Conservation (phyloP, 2,888 invertebrate species). For the Tetheella fluctuosa region DNA sequence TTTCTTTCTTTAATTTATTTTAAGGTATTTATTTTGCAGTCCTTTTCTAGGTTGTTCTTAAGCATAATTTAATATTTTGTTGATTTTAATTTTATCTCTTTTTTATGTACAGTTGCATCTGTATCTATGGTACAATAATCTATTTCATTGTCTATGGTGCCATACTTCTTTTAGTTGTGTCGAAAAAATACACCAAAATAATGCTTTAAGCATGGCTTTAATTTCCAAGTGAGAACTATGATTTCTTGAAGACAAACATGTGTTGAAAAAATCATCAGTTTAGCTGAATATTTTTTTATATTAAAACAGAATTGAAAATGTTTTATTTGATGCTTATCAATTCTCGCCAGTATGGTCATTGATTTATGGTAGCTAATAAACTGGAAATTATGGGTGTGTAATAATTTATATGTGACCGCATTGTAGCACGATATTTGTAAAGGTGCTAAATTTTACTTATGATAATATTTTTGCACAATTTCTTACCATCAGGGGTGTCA, state of each 20-base stretch:
- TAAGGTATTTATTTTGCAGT: conserved; percentile 10
- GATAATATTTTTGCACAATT: neutral
- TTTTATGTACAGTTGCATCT: neutral
- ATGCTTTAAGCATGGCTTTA: conserved; percentile 7
- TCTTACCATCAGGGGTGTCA: neutral
- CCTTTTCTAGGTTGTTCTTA: conserved; percentile 8
- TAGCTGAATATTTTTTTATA: neutral
- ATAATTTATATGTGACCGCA: neutral
- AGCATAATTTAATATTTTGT: conserved; percentile 10
- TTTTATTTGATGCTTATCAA: neutral
- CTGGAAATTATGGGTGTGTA: neutral
- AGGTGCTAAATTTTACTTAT: neutral
- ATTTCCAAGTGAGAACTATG: neutral
- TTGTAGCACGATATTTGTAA: neutral
- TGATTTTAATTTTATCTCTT: neutral
- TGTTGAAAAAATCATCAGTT: neutral
- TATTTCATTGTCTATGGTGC: conserved; percentile 3
- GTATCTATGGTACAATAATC: neutral
- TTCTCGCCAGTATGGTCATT: neutral
- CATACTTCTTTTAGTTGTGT: neutral
- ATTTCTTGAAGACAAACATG: neutral
- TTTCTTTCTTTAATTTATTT: conserved; percentile 6
- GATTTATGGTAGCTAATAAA: conserved; percentile 5
- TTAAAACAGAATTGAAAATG: neutral
- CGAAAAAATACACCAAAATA: conserved; percentile 4